phyloP scores from a whole-genome alignment of 2,113 vertebrate species.

The Brienomyrus longianalis region DNA sequence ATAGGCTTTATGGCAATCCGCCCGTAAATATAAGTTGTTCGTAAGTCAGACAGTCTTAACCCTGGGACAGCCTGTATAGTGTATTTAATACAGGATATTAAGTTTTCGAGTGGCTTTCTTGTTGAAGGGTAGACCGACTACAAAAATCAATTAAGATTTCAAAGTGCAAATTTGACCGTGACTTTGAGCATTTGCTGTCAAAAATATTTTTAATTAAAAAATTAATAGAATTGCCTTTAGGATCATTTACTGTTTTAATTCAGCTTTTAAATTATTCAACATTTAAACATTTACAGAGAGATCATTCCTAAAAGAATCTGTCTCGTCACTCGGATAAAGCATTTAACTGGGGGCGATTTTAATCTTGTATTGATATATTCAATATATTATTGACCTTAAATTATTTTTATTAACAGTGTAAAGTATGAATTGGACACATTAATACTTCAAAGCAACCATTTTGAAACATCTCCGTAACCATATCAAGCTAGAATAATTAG shows the following conservation, averaged over 20 bases:
- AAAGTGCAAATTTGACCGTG: background rate
- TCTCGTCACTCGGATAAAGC: background rate
- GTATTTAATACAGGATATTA: background rate
- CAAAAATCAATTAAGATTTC: background rate
- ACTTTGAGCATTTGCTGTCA: background rate
- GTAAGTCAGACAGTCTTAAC: background rate
- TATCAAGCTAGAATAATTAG: background rate
- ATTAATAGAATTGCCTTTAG: background rate
- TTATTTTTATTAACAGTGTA: background rate
- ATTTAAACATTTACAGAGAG: background rate
- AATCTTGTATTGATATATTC: background rate
- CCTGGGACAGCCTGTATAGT: background rate
- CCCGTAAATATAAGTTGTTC: background rate
- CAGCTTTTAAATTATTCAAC: too few relatives aligned
- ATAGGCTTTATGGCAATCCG: background rate
- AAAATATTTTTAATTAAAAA: background rate
- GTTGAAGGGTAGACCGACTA: background rate
- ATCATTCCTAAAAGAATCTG: background rate
- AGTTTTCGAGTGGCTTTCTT: background rate
- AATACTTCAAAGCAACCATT: background rate
- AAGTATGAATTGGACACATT: background rate
- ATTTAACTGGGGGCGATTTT: background rate
- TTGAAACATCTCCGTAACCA: background rate
- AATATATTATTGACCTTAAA: background rate
- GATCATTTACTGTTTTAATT: background rate